These are phyloP conservation scores for Oostethus manadensis DNA, from an alignment of 2,113 vertebrate genomes.

Conservation along the genomic window DNA sequence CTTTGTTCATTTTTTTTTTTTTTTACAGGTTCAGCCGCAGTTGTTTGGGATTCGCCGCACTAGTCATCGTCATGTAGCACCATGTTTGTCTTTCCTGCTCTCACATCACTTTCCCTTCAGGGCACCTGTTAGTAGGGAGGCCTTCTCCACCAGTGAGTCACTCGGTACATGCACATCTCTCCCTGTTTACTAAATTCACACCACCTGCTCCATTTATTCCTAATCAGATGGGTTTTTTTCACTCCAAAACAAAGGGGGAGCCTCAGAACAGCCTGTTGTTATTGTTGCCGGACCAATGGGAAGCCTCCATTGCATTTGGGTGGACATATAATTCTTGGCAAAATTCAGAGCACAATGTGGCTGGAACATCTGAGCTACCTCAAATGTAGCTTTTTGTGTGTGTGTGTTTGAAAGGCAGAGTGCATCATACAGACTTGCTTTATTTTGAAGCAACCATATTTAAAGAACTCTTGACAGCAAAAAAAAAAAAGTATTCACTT, in stretches of 20 bases:
- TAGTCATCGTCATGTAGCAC: conserved; percentile 41
- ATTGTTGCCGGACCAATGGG: conserved; percentile 37
- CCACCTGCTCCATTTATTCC: conserved; percentile 38
- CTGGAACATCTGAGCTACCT: neutral
- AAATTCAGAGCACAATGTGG: neutral
- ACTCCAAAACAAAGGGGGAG: conserved; percentile 5
- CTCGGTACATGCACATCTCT: conserved; percentile 17
- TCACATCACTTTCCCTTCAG: conserved; percentile 12
- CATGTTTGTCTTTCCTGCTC: conserved; percentile 61
- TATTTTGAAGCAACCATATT: too few relatives aligned
- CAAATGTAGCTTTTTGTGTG: neutral
- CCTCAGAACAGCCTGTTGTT: conserved; percentile 29
- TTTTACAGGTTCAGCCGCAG: conserved; percentile 2
- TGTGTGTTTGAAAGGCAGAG: neutral
- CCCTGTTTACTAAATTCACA: conserved; percentile 41
- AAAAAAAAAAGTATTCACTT: too few relatives aligned
- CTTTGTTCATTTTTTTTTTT: neutral
- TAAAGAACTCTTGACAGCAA: too few relatives aligned
- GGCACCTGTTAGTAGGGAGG: conserved; percentile 29
- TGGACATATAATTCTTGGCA: conserved; percentile 15
- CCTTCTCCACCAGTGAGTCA: conserved; percentile 57
- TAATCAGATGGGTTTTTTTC: conserved; percentile 34
- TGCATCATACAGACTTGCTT: neutral
- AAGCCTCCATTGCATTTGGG: conserved; percentile 26
- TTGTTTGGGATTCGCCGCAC: conserved; percentile 17